These are phyloP conservation scores for Danio kyathit DNA, from an alignment of 2,797 vertebrate species.

Conservation along the genomic window DNA sequence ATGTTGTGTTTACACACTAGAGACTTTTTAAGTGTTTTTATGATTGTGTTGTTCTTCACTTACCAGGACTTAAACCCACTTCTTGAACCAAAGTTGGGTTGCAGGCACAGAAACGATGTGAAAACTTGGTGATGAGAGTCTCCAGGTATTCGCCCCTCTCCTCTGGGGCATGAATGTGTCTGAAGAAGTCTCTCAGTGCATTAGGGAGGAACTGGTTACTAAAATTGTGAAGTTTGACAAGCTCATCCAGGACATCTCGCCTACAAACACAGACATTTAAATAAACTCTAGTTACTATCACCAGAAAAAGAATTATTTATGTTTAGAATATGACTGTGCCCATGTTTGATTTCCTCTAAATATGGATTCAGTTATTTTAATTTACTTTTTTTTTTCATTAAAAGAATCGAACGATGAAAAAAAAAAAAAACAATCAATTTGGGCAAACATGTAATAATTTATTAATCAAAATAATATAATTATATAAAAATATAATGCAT, in stretches of 20 bases:
- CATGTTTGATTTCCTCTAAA: background rate
- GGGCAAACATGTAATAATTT: too few species aligned
- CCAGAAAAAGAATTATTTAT: background rate
- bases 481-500: too few species aligned
- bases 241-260: conserved; percentile 95
- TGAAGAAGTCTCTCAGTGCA: conserved; percentile 96
- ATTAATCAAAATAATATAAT: too few species aligned
- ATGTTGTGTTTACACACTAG: background rate
- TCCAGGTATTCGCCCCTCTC: conserved; percentile 98
- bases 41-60: conserved; percentile 64
- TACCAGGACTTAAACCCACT: conserved; percentile 96
- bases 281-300: background rate
- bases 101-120: conserved; percentile 96
- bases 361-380: too few species aligned
- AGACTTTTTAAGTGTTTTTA: conserved; percentile 17
- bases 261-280: conserved; percentile 69
- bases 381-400: background rate
- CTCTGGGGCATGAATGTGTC: conserved; percentile 97
- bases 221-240: conserved; percentile 98
- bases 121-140: conserved; percentile 99
- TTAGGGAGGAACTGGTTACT: conserved; percentile 99
- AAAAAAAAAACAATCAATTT: background rate
- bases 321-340: background rate
- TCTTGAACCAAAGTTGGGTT: conserved; percentile 93
- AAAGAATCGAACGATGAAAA: background rate